These are phyloP conservation scores for Microctenopoma lineatum DNA, from an alignment of 2,797 vertebrate species.

Conservation along the genomic window DNA sequence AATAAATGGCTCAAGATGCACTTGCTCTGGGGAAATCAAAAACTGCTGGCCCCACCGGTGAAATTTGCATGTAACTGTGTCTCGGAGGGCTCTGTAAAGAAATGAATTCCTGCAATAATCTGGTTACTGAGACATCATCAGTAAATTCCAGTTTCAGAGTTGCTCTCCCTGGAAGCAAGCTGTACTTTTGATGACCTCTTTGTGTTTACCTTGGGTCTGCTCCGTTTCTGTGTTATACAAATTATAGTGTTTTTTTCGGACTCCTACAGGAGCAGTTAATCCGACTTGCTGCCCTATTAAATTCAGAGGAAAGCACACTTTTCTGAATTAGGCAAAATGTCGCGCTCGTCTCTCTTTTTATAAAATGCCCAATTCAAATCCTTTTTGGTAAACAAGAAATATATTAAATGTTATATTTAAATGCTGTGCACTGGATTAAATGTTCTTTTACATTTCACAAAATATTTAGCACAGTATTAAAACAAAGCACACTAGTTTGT, in stretches of 20 bases:
- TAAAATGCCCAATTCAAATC: neutral
- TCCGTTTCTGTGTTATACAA: conserved; percentile 26
- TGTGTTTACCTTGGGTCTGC: conserved; percentile 39
- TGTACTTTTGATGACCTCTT: conserved; percentile 55
- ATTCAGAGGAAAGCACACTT: conserved; percentile 1
- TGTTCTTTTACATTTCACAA: neutral
- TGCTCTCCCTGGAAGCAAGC: conserved; percentile 30
- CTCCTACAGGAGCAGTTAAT: conserved; percentile 6
- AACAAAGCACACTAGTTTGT: conserved; percentile 6
- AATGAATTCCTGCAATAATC: conserved; percentile 45
- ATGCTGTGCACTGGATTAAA: neutral
- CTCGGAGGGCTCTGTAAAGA: conserved; percentile 32
- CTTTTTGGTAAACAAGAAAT: neutral
- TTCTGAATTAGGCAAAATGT: conserved; percentile 6
- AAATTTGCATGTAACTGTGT: conserved; percentile 50
- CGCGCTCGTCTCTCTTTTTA: conserved; percentile 1
- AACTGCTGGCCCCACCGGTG: conserved; percentile 18
- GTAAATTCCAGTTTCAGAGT: conserved; percentile 42
- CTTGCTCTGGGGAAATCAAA: conserved; percentile 24
- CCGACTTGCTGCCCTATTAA: conserved; percentile 20
- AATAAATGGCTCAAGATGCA: conserved; percentile 30
- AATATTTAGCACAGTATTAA: neutral
- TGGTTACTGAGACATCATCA: conserved; percentile 51
- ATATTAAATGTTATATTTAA: neutral
- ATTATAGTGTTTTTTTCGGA: conserved; percentile 37